Percentiles rank a stretch among this genome's conserved stretches.
Evolutionary conservation across 1,140 invertebrate species (phyloP).

Genomic region (Homarus americanus): DNA sequence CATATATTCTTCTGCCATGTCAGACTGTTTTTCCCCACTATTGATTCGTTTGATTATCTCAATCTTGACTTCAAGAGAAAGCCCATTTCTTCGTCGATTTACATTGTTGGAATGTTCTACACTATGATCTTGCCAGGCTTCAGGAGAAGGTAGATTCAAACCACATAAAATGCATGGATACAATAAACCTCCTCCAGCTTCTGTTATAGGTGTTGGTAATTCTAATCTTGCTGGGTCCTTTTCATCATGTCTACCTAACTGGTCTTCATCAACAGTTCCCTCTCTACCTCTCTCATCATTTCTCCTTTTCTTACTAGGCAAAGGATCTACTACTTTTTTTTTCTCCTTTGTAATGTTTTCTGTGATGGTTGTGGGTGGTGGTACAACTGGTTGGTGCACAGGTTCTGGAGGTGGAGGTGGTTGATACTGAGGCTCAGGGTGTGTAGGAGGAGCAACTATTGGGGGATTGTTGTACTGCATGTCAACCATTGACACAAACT

Average conservation of each 20-base stretch:
- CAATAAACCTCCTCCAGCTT: conserved; percentile 28
- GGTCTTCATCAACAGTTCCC: conserved; percentile 4
- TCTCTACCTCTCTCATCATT: conserved; percentile 3
- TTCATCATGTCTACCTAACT: not conserved
- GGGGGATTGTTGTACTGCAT: conserved; percentile 46
- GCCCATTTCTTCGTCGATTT: conserved; percentile 55
- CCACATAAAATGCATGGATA: conserved; percentile 48
- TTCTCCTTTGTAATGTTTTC: conserved; percentile 25
- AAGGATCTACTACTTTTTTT: conserved; percentile 9
- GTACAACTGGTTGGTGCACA: conserved; percentile 24
- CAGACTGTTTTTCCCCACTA: conserved; percentile 69
- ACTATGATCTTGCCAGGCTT: conserved; percentile 56
- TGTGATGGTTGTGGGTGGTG: conserved; percentile 4
- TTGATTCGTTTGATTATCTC: conserved; percentile 74
- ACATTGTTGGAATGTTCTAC: conserved; percentile 46
- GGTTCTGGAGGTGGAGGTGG: conserved; percentile 39
- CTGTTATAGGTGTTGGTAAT: conserved; percentile 45
- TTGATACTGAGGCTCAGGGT: conserved; percentile 47
- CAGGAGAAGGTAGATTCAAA: conserved; percentile 40
- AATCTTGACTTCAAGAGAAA: conserved; percentile 73
- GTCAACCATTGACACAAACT: conserved; percentile 51
- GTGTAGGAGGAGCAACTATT: conserved; percentile 24
- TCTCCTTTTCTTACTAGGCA: conserved; percentile 53
- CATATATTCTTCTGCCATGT: conserved; percentile 74
- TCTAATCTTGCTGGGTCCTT: conserved; percentile 18